Evolutionary conservation across 2,797 vertebrate species (phyloP), one percentile per base, ranked within the genome.

Genomic region (Gambelia wislizenii): DNA sequence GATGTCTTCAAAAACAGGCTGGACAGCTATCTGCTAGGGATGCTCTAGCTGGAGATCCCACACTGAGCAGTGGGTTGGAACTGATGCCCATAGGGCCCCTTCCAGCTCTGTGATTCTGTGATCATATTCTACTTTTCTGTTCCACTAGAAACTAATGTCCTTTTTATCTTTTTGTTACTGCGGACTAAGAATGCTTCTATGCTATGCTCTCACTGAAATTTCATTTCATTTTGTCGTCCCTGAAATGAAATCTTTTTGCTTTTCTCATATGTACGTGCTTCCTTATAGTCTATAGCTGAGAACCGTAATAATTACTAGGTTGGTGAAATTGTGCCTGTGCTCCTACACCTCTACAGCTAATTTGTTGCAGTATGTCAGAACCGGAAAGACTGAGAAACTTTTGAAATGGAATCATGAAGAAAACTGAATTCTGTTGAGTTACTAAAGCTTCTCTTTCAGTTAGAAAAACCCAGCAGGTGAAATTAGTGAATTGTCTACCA

Each of bases 211-310:
- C 44, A 52, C 14, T 72, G 67, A 39, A 36, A 84, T 74, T 87
- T 79, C 59, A 54, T 30, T 52, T 54, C 64, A 56, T 33, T 59
- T 80, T 81, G 25, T 42, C 39, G 39, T 81, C 52, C 39, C 69
- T 56, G 49, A 59, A 81, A 81, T 44, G 30, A 82, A 44, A 70
- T 7, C 20, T 54, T 16, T 54, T 39, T 22, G 8, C 67, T 59
- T 70, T 81, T 87, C 69, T 87, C 86, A 70, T 69, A 70, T 9
- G 27, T 80, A 6, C 4, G 33, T 80, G 61, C 59, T 87, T 81
- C 74, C 59, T 87, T 81, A 56, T 64, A 64, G 82, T 85, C 49
- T 36, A 7, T 49, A 39, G 70, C 18, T 74, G 36, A 81, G 25
- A 54, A 69, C 27, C 20, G 33, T 42, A 47, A 81, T 81, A 87